phyloP scores from a whole-genome alignment of 1,140 invertebrate genomes.

The Nebria ingens region DNA sequence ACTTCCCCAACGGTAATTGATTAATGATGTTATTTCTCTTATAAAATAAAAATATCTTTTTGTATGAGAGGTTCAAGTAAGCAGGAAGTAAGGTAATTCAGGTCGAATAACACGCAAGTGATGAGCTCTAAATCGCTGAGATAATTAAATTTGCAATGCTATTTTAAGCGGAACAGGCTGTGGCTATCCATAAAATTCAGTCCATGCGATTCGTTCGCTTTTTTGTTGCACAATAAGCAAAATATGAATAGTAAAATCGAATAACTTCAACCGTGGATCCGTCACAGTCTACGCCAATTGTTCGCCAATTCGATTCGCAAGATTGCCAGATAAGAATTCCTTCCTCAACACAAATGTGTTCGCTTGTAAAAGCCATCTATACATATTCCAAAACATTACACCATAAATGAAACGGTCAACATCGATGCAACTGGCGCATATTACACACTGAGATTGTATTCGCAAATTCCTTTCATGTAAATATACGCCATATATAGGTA shows the following conservation, averaged over 20 bases:
- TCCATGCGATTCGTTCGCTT: background rate
- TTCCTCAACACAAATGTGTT: background rate
- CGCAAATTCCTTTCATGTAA: background rate
- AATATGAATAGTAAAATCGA: background rate
- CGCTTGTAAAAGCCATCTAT: slow-evolving; percentile 8
- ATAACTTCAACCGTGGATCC: background rate
- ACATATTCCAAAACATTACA: slow-evolving; percentile 7
- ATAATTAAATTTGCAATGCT: background rate
- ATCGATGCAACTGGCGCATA: background rate
- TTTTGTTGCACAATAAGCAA: background rate
- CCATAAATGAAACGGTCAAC: background rate
- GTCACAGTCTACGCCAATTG: background rate
- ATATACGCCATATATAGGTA: too few relatives aligned
- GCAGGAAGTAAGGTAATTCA: slow-evolving; percentile 1
- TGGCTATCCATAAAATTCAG: background rate
- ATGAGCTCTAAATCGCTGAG: background rate
- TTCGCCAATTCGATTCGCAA: slow-evolving; percentile 4
- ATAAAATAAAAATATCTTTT: too few relatives aligned
- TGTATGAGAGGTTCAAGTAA: too few relatives aligned
- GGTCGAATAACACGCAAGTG: background rate
- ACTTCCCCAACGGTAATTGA: too few relatives aligned
- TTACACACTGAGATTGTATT: background rate
- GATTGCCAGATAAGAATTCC: slow-evolving; percentile 6
- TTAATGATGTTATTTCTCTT: too few relatives aligned
- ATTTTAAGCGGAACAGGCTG: background rate